Evolutionary conservation across 2,888 invertebrate genomes (phyloP).

Genomic region (Agrochola circellaris): DNA sequence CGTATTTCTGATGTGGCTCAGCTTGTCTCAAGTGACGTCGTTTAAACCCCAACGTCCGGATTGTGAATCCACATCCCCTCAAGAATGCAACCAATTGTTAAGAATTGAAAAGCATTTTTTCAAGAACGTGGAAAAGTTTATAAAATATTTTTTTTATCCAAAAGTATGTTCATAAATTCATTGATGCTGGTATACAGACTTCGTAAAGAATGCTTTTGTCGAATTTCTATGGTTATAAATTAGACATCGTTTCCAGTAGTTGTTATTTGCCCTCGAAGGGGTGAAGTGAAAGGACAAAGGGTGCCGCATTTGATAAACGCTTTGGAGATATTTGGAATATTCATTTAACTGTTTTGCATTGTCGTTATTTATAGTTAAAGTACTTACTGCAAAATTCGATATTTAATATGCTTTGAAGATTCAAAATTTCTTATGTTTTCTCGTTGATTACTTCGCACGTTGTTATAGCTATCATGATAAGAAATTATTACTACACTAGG

Average conservation of each 20-base stretch:
- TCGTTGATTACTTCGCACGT: constrained; percentile 3
- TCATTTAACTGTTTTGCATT: constrained; percentile 27
- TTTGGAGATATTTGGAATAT: constrained; percentile 36
- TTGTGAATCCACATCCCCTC: constrained; percentile 71
- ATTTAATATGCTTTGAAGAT: constrained; percentile 6
- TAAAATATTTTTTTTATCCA: constrained; percentile 45
- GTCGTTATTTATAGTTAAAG: constrained; percentile 21
- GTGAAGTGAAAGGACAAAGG: constrained; percentile 57
- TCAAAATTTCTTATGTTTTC: constrained; percentile 22
- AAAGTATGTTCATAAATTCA: constrained; percentile 47
- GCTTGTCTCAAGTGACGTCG: constrained; percentile 78
- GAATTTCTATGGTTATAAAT: constrained; percentile 51
- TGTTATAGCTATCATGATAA: constrained; percentile 25
- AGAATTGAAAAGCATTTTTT: constrained; percentile 62
- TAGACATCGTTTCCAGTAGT: constrained; percentile 55
- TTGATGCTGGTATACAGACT: constrained; percentile 24
- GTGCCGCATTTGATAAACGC: constrained; percentile 58
- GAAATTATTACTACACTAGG: constrained; percentile 10
- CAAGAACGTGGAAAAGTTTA: constrained; percentile 47
- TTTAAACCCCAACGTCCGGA: constrained; percentile 79
- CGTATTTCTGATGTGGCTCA: constrained; percentile 75
- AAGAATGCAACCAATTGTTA: constrained; percentile 74
- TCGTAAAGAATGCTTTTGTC: constrained; percentile 39
- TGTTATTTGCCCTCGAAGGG: constrained; percentile 51
- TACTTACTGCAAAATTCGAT: background rate